Percentiles rank a stretch among this genome's conserved stretches.
Conservation (phyloP, 2,888 invertebrate genomes). For the Temnothorax rugatulus region DNA sequence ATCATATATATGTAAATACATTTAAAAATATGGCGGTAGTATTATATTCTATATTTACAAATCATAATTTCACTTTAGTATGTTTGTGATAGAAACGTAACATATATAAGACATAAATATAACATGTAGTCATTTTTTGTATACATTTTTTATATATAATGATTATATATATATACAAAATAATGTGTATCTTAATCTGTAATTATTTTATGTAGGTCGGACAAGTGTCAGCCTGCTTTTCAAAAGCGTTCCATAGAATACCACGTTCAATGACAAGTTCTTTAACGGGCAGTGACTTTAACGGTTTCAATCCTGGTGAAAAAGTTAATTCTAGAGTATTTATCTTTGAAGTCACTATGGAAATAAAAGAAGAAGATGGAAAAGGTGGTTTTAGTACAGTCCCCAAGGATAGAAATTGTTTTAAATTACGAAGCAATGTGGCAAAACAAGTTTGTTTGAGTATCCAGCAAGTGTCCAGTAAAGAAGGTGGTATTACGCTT, state of each 20-base stretch:
- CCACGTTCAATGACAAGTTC: conserved; percentile 94
- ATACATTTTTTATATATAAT: no score
- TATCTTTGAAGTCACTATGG: conserved; percentile 96
- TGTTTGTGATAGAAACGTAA: not conserved
- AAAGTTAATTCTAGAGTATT: conserved; percentile 89
- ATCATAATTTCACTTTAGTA: not conserved
- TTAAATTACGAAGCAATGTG: conserved; percentile 94
- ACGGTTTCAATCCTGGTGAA: conserved; percentile 88
- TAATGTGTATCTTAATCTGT: not conserved
- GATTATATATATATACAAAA: no score
- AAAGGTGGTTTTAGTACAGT: conserved; percentile 93
- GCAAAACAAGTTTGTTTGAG: conserved; percentile 96
- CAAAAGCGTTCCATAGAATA: conserved; percentile 96
- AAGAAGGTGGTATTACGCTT: conserved; percentile 87
- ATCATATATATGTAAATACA: not conserved
- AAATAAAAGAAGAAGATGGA: conserved; percentile 97
- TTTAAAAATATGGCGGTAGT: not conserved
- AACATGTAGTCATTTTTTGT: not conserved
- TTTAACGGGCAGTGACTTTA: conserved; percentile 89
- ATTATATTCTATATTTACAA: not conserved
- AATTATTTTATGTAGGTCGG: conserved; percentile 86
- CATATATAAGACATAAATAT: not conserved
- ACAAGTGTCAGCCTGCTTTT: conserved; percentile 91
- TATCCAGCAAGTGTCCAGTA: conserved; percentile 92
- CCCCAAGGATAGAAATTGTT: conserved; percentile 94